Base-by-base conservation (phyloP, 2,113 vertebrate genomes). In the Leuciscus idus region DNA sequence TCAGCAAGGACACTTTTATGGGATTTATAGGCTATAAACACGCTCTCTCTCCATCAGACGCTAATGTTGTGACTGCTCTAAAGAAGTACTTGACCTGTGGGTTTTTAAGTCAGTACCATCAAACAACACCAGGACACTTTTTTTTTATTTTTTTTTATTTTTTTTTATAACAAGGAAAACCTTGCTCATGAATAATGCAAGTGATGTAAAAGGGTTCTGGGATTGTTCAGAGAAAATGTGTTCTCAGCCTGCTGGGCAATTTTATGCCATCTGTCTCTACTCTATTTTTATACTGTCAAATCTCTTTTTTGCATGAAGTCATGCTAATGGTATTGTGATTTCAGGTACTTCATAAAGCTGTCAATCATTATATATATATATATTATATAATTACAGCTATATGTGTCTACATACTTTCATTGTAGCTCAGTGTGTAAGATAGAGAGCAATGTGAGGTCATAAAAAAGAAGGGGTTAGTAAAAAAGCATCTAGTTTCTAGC, bases 101-200 rank as follows among this genome's bases (percentile, higher is more conserved):
- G 61, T 19, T 19, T 77, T 55, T 30, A 33, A 52, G 36, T 87
- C 36, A 43, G 13, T 66, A 28, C 48, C 68, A 66, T 64, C 33
- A 84, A 82, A 83, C 12, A 23, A 75, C 48, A 17, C 26, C 1
- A 10, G 17, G n/a, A 55, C 21, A 61, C 30, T 21, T 57, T 30
- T 61, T 73, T 55, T 7, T 68, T 48, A n/a, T n/a, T n/a, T n/a
- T n/a, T n/a, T n/a, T n/a, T n/a, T n/a, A n/a, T 48, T 21, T 55
- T 46, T 61, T 59, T 55, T 7, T 78, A 13, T 50, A 4, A 50
- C 28, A 55, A 46, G 68, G n/a, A 19, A 74, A 68, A 36, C 59
- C 21, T 33, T 39, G 48, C 39, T 55, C 52, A 85, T 88, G 39
- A 83, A 88, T 86, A 83, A 86, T 86, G 50, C 15, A 88, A 48